phyloP scores from a whole-genome alignment of 2,113 vertebrate species.

The Odontophorus gujanensis region DNA sequence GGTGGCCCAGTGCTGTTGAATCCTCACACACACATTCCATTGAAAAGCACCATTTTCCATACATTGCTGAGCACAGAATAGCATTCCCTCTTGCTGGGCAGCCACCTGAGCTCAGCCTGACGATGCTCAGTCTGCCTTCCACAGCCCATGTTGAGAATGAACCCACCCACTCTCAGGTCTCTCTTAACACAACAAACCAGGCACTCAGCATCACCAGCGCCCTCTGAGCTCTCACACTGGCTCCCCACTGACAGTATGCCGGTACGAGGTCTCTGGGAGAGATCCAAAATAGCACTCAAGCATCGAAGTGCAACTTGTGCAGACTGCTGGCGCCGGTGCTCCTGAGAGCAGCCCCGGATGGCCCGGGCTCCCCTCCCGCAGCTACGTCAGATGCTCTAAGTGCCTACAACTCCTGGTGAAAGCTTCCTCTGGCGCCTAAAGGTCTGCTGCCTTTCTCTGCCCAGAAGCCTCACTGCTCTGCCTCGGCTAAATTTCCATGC shows the following conservation, averaged over 20 bases:
- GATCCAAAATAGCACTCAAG: constrained; percentile 68
- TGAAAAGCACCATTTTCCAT: neutral
- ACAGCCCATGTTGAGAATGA: neutral
- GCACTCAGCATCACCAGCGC: neutral
- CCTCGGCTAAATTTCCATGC: neutral
- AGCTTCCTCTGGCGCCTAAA: neutral
- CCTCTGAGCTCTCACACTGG: neutral
- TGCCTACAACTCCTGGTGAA: constrained; percentile 12
- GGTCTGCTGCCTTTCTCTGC: neutral
- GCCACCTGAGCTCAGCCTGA: neutral
- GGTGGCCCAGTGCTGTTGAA: neutral
- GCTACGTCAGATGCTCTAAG: constrained; percentile 15
- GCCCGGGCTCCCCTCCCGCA: constrained; percentile 10
- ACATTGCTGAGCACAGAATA: neutral
- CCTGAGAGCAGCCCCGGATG: constrained; percentile 11
- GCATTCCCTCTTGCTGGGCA: neutral
- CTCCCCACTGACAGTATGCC: neutral
- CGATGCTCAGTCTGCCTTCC: neutral
- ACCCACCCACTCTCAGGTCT: neutral
- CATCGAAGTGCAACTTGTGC: constrained; percentile 20
- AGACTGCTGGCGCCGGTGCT: constrained; percentile 64
- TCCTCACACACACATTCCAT: neutral
- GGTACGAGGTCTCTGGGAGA: constrained; percentile 33
- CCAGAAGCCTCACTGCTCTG: neutral
- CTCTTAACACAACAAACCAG: neutral